Base-by-base conservation (phyloP, 2,113 vertebrate species). In the Boleophthalmus pectinirostris region DNA sequence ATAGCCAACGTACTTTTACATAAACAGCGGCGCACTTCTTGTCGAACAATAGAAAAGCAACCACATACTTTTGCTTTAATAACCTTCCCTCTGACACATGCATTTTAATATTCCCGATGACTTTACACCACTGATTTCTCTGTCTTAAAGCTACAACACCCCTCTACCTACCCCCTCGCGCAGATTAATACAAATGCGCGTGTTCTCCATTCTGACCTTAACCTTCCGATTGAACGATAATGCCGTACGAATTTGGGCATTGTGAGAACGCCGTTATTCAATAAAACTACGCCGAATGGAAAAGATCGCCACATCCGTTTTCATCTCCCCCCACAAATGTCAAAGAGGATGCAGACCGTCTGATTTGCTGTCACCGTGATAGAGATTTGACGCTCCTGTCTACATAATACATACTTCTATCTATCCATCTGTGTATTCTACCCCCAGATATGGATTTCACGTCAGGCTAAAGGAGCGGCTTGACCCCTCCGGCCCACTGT, bases 391-490 rank as follows among this genome's bases (percentile, higher is more conserved):
- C 18, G 49, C 49, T 18, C 49, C 49, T 53, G 49, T 53, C 43
- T 67, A 56, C 38, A 29, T 51, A 43, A 15, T n/a, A 56, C 3
- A 57, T 70, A 58, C 61, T 35, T n/a, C 46, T 33, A 3, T 49
- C 46, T 83, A 66, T 68, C 81, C 72, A 75, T 81, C 78, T 0
- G 72, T 75, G 77, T 74, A 87, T 85, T 91, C 92, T 90, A 88
- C 86, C 85, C 88, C 86, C 85, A 82, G 82, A 35, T 94, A 94
- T 93, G 69, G 93, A 93, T 93, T 94, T 92, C 87, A 89, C 84
- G 92, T 93, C 11, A 94, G 0, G 70, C 71, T 91, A 92, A 93
- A 87, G 84, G 89, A 94, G 81, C 86, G 87, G 81, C 70, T 69
- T 79, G 83, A 87, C 89, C 89, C 72, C n/a, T 0, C 67, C 53